Evolutionary conservation across 2,888 invertebrate genomes (phyloP).

Genomic region (Schrankia costaestrigalis): DNA sequence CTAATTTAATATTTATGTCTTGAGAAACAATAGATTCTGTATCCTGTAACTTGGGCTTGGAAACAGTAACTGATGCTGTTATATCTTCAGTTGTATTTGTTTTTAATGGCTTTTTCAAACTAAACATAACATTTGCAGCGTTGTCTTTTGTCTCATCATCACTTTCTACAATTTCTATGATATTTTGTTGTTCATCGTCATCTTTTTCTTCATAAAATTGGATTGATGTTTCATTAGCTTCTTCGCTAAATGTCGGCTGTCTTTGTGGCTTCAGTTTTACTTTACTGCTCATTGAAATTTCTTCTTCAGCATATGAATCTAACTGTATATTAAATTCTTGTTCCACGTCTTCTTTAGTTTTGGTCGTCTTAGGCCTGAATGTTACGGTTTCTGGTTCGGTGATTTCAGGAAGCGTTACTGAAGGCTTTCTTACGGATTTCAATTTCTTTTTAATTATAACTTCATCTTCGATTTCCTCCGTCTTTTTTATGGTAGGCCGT

Average conservation of each 20-base stretch:
- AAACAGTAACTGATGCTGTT: constrained; percentile 55
- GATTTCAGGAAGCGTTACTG: constrained; percentile 85
- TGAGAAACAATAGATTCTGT: constrained; percentile 75
- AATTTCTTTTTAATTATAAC: constrained; percentile 88
- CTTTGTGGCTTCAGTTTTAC: constrained; percentile 88
- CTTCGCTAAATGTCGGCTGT: constrained; percentile 88
- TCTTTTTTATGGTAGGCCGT: constrained; percentile 65
- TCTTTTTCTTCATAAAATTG: constrained; percentile 78
- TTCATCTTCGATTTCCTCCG: constrained; percentile 79
- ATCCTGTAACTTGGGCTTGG: constrained; percentile 54
- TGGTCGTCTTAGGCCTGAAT: constrained; percentile 87
- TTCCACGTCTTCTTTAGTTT: constrained; percentile 92
- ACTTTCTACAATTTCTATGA: constrained; percentile 72
- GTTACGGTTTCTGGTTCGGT: constrained; percentile 89
- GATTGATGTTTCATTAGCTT: constrained; percentile 88
- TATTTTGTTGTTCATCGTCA: constrained; percentile 51
- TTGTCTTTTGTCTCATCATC: constrained; percentile 69
- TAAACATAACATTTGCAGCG: constrained; percentile 56
- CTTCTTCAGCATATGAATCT: constrained; percentile 93
- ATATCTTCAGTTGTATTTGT: constrained; percentile 61
- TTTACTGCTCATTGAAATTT: constrained; percentile 92
- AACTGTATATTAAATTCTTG: constrained; percentile 93
- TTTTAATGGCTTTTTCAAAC: constrained; percentile 63
- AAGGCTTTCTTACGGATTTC: constrained; percentile 83
- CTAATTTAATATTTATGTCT: constrained; percentile 85